Evolutionary conservation across 37 sponge, comb jelly and placozoan genomes (phyloP).

Genomic region (Beroe ovata): DNA sequence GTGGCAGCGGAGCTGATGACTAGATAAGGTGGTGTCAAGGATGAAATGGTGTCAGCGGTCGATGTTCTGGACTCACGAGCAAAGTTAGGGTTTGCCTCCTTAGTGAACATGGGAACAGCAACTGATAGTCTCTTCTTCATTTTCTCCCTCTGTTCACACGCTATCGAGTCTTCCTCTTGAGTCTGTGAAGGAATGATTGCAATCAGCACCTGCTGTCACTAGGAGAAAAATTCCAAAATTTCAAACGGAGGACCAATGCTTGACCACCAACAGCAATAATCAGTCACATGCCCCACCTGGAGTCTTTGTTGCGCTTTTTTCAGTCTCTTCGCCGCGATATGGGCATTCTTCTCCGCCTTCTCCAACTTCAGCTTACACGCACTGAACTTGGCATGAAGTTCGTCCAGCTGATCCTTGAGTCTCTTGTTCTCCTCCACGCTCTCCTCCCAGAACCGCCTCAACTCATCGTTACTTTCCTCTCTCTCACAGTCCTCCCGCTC

Average conservation of each 20-base stretch:
- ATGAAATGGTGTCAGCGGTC: background rate
- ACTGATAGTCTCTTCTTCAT: background rate
- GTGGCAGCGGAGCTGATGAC: background rate
- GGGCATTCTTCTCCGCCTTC: background rate
- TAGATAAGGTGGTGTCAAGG: background rate
- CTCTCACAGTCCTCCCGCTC: background rate
- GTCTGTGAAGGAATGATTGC: background rate
- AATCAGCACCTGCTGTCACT: no score
- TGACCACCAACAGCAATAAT: no score
- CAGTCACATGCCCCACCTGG: no score
- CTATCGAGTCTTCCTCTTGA: background rate
- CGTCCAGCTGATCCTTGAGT: conserved; percentile 18
- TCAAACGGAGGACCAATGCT: no score
- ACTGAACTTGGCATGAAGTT: background rate
- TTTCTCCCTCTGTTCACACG: background rate
- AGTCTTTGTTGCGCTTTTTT: conserved; percentile 33
- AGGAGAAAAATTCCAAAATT: no score
- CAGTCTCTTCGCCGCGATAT: background rate
- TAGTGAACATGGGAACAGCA: conserved; percentile 24
- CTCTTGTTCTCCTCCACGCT: background rate
- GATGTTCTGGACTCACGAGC: background rate
- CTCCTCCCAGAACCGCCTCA: background rate
- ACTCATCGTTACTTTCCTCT: background rate
- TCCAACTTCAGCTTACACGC: background rate
- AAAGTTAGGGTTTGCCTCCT: background rate